A percentile compares a stretch with the other conserved stretches of the same genome.
Evolutionary conservation across 2,888 invertebrate genomes (phyloP).

Genomic region (Agelastica alni): DNA sequence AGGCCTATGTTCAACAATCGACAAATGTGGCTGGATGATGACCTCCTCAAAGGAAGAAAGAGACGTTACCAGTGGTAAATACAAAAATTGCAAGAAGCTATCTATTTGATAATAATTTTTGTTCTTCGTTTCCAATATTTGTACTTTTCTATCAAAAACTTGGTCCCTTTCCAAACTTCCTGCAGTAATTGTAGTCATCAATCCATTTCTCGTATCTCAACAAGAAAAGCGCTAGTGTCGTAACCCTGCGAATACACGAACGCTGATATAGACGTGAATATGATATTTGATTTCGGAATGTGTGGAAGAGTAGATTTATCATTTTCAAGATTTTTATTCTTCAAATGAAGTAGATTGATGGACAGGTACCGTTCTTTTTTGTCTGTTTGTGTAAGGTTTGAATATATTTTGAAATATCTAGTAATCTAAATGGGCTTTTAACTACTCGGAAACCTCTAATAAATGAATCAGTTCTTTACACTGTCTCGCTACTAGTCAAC

Average conservation of each 20-base stretch:
- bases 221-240: too few relatives aligned
- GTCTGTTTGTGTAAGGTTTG: conserved; percentile 31
- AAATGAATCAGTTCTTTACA: conserved; percentile 9
- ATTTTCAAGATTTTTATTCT: conserved; percentile 37
- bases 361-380: conserved; percentile 33
- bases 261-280: conserved; percentile 22
- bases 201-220: too few relatives aligned
- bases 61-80: too few relatives aligned
- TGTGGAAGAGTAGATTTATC: conserved; percentile 40
- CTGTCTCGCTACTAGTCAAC: not conserved
- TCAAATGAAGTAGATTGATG: conserved; percentile 44
- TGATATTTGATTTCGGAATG: conserved; percentile 40
- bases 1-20: too few relatives aligned
- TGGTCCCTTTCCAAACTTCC: too few relatives aligned
- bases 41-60: too few relatives aligned
- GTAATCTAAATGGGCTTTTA: conserved; percentile 30
- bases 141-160: too few relatives aligned
- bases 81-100: too few relatives aligned
- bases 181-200: too few relatives aligned
- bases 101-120: too few relatives aligned
- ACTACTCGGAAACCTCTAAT: conserved; percentile 15
- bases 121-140: too few relatives aligned
- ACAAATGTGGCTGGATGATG: too few relatives aligned
- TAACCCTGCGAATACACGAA: not conserved
- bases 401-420: conserved; percentile 32